Evolutionary conservation across 1,140 invertebrate genomes (phyloP), one percentile per base, ranked within the genome.

Genomic region (Hypsibius dujardini): DNA sequence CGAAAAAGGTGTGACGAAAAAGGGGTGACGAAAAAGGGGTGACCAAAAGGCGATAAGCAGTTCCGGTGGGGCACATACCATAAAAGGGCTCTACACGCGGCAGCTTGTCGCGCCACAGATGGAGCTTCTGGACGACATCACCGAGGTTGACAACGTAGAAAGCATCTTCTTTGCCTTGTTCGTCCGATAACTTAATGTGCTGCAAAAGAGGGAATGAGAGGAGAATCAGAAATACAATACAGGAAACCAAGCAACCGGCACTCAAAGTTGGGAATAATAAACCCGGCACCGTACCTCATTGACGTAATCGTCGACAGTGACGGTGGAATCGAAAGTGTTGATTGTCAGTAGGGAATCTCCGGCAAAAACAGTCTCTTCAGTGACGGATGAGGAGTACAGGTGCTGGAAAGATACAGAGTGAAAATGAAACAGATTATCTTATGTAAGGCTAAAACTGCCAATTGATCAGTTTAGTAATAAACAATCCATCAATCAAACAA

Each of bases 91-190:
- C 83, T 2, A 98, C 88, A 46, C 92, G 84, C 12, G 95, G 93
- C 81, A 98, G 80, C 71, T 86, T 84, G 70, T 85, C 79, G 72
- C 85, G 86, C 93, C 94, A 98, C 67, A 86, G 84, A 73, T 86
- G 84, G 80, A 89, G 87, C 77, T 95, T 90, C 2, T 85, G 82
- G 56, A 93, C 86, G 76, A 98, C 86, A 75, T 92, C 89, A 69
- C 89, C 88, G 70, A 97, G 80, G 80, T 98, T 89, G 77, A 90
- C 87, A 69, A 97, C 86, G 79, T 92, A 95, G 80, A 98, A 95
- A 56, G 94, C 87, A 79, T 95, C 90, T 79, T 94, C 89, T 78
- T 89, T 67, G 12, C 62, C 12, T 12, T 15, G 62, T 3, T 12
- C 7, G 45, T 67, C 62, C 12, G 62, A 67, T 3, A 45, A 46